A percentile compares a stretch with the other conserved stretches of the same genome.
Evolutionary conservation across 2,797 vertebrate species (phyloP).

Genomic region (Microctenopoma steveboyesi): DNA sequence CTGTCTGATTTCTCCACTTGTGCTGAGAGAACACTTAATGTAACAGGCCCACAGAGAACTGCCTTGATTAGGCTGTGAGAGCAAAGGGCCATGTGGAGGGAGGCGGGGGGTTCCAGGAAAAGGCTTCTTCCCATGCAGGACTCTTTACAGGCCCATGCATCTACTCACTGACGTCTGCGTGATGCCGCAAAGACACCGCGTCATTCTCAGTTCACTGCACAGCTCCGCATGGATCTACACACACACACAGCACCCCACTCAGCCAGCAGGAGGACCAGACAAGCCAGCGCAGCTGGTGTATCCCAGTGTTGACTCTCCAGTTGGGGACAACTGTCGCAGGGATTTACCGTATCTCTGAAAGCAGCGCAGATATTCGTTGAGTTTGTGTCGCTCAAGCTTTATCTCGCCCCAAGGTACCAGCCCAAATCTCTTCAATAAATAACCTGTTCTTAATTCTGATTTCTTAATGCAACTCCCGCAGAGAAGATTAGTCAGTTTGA

Average conservation of each 20-base stretch:
- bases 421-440: slow-evolving; percentile 80
- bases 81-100: slow-evolving; percentile 82
- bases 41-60: slow-evolving; percentile 83
- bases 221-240: slow-evolving; percentile 7
- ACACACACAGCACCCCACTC: slow-evolving; percentile 16
- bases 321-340: slow-evolving; percentile 60
- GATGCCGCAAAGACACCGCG: slow-evolving; percentile 53
- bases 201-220: slow-evolving; percentile 51
- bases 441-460: slow-evolving; percentile 81
- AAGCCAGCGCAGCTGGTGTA: slow-evolving; percentile 65
- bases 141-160: slow-evolving; percentile 70
- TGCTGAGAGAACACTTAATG: slow-evolving; percentile 85
- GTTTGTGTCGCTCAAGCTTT: slow-evolving; percentile 79
- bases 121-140: slow-evolving; percentile 79
- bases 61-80: slow-evolving; percentile 82
- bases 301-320: slow-evolving; percentile 71
- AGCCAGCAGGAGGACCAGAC: slow-evolving; percentile 64
- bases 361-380: slow-evolving; percentile 64
- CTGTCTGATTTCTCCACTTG: slow-evolving; percentile 84
- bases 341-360: slow-evolving; percentile 71
- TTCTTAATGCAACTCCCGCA: slow-evolving; percentile 78
- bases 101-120: slow-evolving; percentile 81
- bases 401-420: slow-evolving; percentile 74
- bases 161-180: slow-evolving; percentile 53
- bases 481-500: slow-evolving; percentile 79